A percentile compares a stretch with the other conserved stretches of the same genome.
Evolutionary conservation across 2,113 vertebrate genomes (phyloP).

Genomic region (Poicephalus meyeri): DNA sequence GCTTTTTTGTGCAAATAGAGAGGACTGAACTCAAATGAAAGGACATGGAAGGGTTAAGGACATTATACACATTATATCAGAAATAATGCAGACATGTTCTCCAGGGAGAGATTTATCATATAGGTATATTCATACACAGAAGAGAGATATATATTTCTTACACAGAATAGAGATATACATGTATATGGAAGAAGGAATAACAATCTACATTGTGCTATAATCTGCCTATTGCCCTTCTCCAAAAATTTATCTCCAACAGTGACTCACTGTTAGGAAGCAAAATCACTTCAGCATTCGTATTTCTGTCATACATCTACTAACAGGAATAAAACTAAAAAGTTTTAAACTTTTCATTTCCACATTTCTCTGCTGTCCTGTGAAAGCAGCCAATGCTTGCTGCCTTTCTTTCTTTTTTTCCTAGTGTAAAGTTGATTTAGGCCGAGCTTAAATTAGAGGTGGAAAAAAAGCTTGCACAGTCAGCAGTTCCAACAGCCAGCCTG

Average conservation of each 20-base stretch:
- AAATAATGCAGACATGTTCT: neutral
- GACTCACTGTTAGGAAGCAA: neutral
- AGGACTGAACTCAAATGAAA: neutral
- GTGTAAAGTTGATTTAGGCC: neutral
- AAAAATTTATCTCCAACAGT: neutral
- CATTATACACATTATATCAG: neutral
- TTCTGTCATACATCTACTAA: neutral
- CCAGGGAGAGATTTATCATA: neutral
- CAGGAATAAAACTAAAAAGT: neutral
- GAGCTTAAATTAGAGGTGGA: neutral
- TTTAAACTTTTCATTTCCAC: neutral
- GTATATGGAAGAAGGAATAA: neutral
- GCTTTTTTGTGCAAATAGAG: neutral
- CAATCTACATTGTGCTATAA: neutral
- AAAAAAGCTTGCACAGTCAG: neutral
- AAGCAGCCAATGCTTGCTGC: neutral
- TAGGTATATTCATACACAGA: neutral
- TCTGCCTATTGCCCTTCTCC: neutral
- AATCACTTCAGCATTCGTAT: neutral
- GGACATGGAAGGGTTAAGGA: neutral
- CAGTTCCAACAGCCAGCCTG: neutral
- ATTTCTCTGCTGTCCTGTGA: neutral
- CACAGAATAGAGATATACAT: rapidly evolving
- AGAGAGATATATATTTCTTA: neutral
- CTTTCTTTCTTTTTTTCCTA: neutral